A percentile compares a stretch with the other conserved stretches of the same genome.
Evolutionary conservation across 37 sponge, comb jelly and placozoan species (phyloP).

Genomic region (Axinella damicornis): DNA sequence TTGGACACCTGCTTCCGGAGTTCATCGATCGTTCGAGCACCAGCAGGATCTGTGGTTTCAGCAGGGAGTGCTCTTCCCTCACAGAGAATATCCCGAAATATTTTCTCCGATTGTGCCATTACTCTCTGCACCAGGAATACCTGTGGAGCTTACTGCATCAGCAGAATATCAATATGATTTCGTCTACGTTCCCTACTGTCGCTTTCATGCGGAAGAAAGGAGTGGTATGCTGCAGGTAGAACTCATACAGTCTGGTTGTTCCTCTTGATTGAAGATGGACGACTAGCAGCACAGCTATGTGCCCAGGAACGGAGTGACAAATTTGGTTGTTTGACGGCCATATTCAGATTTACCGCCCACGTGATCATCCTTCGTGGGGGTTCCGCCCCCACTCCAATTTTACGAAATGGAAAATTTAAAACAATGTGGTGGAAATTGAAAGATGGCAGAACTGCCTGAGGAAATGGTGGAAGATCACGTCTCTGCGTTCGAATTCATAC

Average conservation of each 20-base stretch:
- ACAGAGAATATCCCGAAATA: conserved; percentile 59
- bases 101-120: conserved; percentile 58
- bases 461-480: no score
- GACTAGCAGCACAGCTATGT: no score
- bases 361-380: neutral
- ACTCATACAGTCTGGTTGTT: no score
- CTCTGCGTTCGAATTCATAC: conserved; percentile 2
- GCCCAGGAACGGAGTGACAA: no score
- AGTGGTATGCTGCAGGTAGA: no score
- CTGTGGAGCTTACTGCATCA: no score
- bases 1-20: conserved; percentile 60
- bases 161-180: no score
- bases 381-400: neutral
- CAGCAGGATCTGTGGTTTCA: conserved; percentile 57
- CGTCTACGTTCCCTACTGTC: no score
- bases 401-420: conserved; percentile 7
- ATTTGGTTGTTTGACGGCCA: no score
- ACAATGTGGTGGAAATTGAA: neutral
- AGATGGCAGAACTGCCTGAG: conserved; percentile 5
- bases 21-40: conserved; percentile 63
- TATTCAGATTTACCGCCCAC: neutral
- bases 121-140: no score
- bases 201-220: no score
- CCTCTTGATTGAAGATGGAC: no score
- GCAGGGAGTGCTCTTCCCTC: conserved; percentile 47